Evolutionary conservation across 2,113 vertebrate species (phyloP), one percentile per base, ranked within the genome.

Genomic region (Xiphias gladius): DNA sequence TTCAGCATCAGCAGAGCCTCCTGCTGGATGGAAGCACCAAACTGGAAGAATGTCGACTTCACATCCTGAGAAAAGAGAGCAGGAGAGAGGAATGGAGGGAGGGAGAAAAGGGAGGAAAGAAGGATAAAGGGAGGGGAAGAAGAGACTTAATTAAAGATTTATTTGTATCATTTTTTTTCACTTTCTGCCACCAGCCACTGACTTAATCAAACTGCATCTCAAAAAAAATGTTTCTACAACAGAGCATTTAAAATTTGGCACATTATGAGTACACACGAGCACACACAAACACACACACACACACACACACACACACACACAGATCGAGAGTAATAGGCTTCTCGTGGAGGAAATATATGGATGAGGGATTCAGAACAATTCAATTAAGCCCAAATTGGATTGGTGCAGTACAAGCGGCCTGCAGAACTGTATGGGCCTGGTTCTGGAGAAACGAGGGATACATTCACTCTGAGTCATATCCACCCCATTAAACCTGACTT

Each of bases 1-100:
- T 98, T 99, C 67, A 99, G 88, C 98, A 99, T 98, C 85, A 98
- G 94, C 0, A 96, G 96, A 74, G 97, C 97, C 93, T 99, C 98
- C 92, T 99, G 98, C 87, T 99, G 98, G 91, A 99, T 99, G 73
- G 98, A 99, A 5, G 98, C 98, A 20, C 98, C 98, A 39, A 99
- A 99, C 86, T 99, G 98, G 94, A 99, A 99, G 94, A 99, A 99
- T 0, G 97, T 98, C 1, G 98, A 99, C 88, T 96, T 97, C 30
- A 96, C 96, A 85, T 99, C 98, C 98, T 99, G 94, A 41, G 26
- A 64, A 46, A 52, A 74, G 69, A 48, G 30, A 58, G 20, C 1
- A 32, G 41, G 39, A 41, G 37, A 28, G 13, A 12, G 43, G 32
- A 8, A 58, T 10, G 4, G 55, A 67, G 32, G 24, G 30, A 28